Percentiles rank a stretch among this genome's conserved stretches.
These are phyloP conservation scores for Ptyas mucosa DNA, from an alignment of 2,113 vertebrate species.

Conservation along the genomic window DNA sequence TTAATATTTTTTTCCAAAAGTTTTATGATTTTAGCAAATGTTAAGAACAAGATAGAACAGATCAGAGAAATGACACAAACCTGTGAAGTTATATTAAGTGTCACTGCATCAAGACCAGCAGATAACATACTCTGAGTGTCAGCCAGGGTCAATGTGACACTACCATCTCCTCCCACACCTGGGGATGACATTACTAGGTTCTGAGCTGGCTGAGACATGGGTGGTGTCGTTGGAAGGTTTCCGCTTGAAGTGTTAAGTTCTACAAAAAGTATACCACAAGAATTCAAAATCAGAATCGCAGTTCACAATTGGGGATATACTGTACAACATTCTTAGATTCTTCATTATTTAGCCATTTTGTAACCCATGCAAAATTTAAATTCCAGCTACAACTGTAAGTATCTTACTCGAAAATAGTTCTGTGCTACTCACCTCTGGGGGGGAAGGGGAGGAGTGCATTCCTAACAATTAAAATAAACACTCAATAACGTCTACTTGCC, in stretches of 20 bases:
- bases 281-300: not conserved
- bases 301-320: not conserved
- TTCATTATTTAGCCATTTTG: not conserved
- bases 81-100: slow-evolving; percentile 90
- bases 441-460: too few species aligned
- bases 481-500: too few species aligned
- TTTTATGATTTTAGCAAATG: not conserved
- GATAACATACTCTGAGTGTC: slow-evolving; percentile 91
- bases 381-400: not conserved
- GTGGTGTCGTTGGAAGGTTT: slow-evolving; percentile 76
- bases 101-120: slow-evolving; percentile 85
- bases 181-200: slow-evolving; percentile 91
- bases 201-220: slow-evolving; percentile 82
- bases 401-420: not conserved
- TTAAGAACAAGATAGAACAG: not conserved
- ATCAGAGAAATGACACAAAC: slow-evolving; percentile 56
- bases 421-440: not conserved
- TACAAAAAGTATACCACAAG: slow-evolving; percentile 34
- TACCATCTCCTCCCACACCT: slow-evolving; percentile 81
- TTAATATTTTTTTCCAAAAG: not conserved
- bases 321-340: not conserved
- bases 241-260: slow-evolving; percentile 71
- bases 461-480: too few species aligned
- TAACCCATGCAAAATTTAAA: not conserved
- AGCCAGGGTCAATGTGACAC: slow-evolving; percentile 89